Base-by-base conservation (phyloP, 1,140 invertebrate genomes). In the Ectropis grisescens region DNA sequence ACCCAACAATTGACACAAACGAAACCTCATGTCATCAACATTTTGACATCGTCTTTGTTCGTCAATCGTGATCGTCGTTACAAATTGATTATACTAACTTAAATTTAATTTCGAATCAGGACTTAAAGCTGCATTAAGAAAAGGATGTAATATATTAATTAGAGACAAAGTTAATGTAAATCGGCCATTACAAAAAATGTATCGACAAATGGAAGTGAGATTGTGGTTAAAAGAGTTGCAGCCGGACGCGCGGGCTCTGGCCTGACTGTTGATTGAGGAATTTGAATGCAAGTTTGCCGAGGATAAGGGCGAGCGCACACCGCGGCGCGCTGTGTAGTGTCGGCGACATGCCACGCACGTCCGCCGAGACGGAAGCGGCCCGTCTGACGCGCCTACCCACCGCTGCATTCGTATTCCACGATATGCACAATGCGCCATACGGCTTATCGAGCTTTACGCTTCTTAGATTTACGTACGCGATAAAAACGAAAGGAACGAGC, bases 271-370 rank as follows among this genome's bases (percentile, higher is more conserved):
- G 53, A 62, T 60, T 47, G 39, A 48, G 41, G 57, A 70, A 74
- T 78, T 66, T 68, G 58, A 62, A 78, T 78, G 69, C 60, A 62
- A 64, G 62, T 68, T 55, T 43, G 45, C 55, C 51, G 42, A 11
- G 60, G 50, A n/a, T 58, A 68, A 57, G 60, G 62, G 58, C 41
- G 43, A 36, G 52, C 43, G 56, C 60, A 55, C 44, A 53, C 25
- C 41, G 67, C 62, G 57, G 66, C 51, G 41, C 37, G 48, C 46
- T 71, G 47, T 72, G 68, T 65, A 56, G 52, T 70, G 30, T 32
- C 19, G 19, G 31, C 24, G 2, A 28, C 29, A 80, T 72, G 56
- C 72, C 1, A 29, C 19, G 36, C 75, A 80, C 72, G 75, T 74
- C 29, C 32, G 12, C 13, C 24, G 10, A 58, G 59, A 59, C 68